Evolutionary conservation across 2,797 vertebrate species (phyloP).

Genomic region (Nannoperca obscura): DNA sequence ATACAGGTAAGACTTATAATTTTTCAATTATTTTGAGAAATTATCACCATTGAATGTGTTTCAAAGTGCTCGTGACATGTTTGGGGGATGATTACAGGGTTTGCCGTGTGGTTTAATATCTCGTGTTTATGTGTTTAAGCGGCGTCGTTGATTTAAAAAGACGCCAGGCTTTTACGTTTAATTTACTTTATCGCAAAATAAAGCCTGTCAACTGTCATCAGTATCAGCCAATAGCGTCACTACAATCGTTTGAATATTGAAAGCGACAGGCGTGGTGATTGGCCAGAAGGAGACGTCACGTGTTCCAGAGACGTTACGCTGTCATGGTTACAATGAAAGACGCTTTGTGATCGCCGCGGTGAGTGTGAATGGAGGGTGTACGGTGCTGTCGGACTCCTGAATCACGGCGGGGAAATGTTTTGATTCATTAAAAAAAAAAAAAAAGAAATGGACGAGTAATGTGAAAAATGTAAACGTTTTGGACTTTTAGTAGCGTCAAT

Average conservation of each 20-base stretch:
- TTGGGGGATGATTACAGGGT: not conserved
- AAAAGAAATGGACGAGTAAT: not conserved
- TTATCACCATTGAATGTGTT: not conserved
- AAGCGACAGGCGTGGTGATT: slow-evolving; percentile 55
- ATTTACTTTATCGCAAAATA: slow-evolving; percentile 15
- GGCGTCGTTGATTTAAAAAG: not conserved
- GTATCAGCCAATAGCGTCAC: slow-evolving; percentile 74
- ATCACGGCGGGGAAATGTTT: slow-evolving; percentile 53
- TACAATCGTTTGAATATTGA: slow-evolving; percentile 78
- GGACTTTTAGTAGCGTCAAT: slow-evolving; percentile 8
- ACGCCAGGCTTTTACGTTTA: not conserved
- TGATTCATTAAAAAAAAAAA: not conserved
- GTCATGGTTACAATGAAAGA: slow-evolving; percentile 87
- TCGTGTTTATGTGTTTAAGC: not conserved
- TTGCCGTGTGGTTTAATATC: not conserved
- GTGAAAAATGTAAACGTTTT: slow-evolving; percentile 35
- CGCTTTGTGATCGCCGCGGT: slow-evolving; percentile 79
- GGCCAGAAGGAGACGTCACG: slow-evolving; percentile 54
- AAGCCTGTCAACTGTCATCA: slow-evolving; percentile 2
- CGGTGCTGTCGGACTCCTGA: slow-evolving; percentile 39
- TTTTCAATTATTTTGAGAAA: not conserved
- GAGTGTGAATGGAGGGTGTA: slow-evolving; percentile 53
- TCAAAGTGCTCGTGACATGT: fast-evolving
- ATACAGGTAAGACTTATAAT: slow-evolving; percentile 34
- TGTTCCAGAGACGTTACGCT: slow-evolving; percentile 78